phyloP scores from a whole-genome alignment of 2,113 vertebrate genomes.

The Otolemur garnettii region DNA sequence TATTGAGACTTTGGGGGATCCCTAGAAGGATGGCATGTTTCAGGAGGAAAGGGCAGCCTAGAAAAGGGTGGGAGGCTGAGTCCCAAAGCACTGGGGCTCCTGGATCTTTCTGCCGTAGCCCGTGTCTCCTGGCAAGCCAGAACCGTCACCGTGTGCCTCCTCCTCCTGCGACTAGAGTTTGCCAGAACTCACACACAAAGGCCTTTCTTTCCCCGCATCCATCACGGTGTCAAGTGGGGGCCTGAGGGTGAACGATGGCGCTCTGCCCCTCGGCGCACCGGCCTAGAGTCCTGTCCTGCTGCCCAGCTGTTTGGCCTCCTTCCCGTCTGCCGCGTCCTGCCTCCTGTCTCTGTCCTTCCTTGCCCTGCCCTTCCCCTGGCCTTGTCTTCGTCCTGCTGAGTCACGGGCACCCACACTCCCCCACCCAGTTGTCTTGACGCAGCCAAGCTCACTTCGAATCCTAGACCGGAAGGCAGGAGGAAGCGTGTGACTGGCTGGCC shows the following conservation, averaged over 20 bases:
- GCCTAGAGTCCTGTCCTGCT: not conserved
- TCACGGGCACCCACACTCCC: conserved; percentile 62
- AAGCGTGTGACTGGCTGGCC: conserved; percentile 63
- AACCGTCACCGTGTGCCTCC: conserved; percentile 77
- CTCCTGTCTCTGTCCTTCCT: conserved; percentile 62
- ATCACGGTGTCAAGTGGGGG: conserved; percentile 75
- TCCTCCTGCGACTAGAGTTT: conserved; percentile 74
- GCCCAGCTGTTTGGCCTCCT: not conserved
- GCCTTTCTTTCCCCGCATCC: conserved; percentile 75
- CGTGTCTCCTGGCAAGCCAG: not conserved
- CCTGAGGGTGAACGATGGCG: not conserved
- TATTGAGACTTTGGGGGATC: not conserved
- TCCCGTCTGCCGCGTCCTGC: not conserved
- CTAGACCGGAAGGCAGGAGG: conserved; percentile 62
- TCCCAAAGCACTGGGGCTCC: not conserved
- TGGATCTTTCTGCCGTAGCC: not conserved
- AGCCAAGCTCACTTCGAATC: conserved; percentile 70
- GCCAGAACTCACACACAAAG: conserved; percentile 57
- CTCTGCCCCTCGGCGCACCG: not conserved
- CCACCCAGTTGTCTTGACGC: conserved; percentile 4
- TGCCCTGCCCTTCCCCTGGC: conserved; percentile 62
- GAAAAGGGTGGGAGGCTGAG: not conserved
- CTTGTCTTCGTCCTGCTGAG: conserved; percentile 77
- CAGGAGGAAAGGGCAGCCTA: not conserved
- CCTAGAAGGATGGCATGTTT: not conserved